phyloP scores from a whole-genome alignment of 2,113 vertebrate species.

The Epinephelus fuscoguttatus region DNA sequence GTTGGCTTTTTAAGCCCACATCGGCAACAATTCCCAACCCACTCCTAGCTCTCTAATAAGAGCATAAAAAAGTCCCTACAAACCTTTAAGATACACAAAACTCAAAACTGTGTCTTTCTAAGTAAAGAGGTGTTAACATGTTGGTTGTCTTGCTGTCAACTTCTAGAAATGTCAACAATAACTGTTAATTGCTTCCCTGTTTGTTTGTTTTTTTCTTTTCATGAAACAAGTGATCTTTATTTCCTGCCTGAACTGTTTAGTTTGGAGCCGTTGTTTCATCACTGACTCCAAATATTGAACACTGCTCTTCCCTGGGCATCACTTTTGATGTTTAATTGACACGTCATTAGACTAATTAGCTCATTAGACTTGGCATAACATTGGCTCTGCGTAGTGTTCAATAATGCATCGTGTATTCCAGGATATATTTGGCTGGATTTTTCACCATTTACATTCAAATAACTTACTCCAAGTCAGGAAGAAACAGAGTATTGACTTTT shows the following conservation, averaged over 20 bases:
- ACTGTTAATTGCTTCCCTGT: conserved; percentile 18
- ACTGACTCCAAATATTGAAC: not conserved
- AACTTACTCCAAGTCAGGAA: not conserved
- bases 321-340: conserved; percentile 35
- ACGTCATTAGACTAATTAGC: conserved; percentile 26
- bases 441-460: not conserved
- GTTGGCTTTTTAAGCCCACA: not conserved
- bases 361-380: conserved; percentile 34
- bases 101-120: not conserved
- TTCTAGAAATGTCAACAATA: not conserved
- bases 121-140: not conserved
- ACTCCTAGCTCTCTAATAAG: not conserved
- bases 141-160: not conserved
- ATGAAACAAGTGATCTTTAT: not conserved
- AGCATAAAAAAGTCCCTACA: not conserved
- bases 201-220: not conserved
- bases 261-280: conserved; percentile 9
- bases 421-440: not conserved
- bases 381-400: conserved; percentile 7
- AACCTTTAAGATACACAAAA: not conserved
- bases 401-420: conserved; percentile 15
- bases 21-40: not conserved
- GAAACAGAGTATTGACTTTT: not conserved
- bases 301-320: not conserved
- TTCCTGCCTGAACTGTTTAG: not conserved